Percentiles rank a stretch among this genome's conserved stretches.
Evolutionary conservation across 2,888 invertebrate species (phyloP).

Genomic region (Leptopilina syphax): DNA sequence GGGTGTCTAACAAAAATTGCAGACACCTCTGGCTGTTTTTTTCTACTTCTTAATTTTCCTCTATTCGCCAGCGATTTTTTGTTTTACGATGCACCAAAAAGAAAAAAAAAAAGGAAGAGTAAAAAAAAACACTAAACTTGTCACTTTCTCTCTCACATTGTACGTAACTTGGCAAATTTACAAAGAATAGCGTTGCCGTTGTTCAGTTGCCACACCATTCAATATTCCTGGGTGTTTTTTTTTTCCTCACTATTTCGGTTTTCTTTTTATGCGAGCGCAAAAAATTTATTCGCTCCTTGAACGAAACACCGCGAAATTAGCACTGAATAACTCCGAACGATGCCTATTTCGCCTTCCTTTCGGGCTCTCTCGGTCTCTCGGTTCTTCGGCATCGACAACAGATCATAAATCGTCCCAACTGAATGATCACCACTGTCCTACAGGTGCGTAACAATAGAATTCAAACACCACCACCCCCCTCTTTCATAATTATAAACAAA

Average conservation of each 20-base stretch:
- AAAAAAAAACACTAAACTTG: not conserved
- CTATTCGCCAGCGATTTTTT: conserved; percentile 8
- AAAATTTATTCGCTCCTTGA: not conserved
- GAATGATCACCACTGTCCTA: not conserved
- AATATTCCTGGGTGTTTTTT: not conserved
- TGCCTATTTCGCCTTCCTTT: not conserved
- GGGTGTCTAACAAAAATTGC: conserved; percentile 25
- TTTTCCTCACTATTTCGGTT: no score
- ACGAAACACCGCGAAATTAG: conserved; percentile 11
- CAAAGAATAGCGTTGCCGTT: not conserved
- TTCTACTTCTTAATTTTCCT: conserved; percentile 31
- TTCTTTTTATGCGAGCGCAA: not conserved
- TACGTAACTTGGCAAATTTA: not conserved
- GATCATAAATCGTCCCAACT: not conserved
- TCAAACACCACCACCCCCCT: not conserved
- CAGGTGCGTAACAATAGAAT: not conserved
- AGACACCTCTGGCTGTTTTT: conserved; percentile 25
- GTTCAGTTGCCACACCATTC: not conserved
- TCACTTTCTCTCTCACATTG: conserved; percentile 44
- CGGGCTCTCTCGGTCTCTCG: not conserved
- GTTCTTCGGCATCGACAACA: not conserved
- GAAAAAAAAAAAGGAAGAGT: no score
- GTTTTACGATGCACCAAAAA: not conserved
- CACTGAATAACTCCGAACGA: not conserved
- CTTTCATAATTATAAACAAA: not conserved